Evolutionary conservation across 2,113 vertebrate genomes (phyloP), one percentile per base, ranked within the genome.

Genomic region (Telmatochromis sp.): DNA sequence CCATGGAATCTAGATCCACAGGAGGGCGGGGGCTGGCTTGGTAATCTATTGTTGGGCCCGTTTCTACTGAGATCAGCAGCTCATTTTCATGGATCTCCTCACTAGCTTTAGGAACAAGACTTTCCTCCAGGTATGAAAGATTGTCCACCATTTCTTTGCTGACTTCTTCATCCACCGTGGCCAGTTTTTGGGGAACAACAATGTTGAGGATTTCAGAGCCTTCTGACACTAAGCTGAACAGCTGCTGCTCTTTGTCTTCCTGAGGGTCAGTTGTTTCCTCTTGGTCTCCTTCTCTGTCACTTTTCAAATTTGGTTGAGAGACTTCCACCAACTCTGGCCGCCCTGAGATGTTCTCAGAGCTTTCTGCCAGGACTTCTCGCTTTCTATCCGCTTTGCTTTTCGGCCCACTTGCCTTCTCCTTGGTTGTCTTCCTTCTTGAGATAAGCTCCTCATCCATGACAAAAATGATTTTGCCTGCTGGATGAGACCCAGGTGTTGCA

Each of bases 151-250:
- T 97, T 70, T 95, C 94, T 79, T 95, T 96, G 91, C 98, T 98
- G 94, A 97, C 98, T 91, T 99, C 98, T 93, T 98, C 97, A 82
- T 99, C 98, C 88, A 97, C 95, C 2, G 97, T 97, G 47, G 92
- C 96, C 91, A 98, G 90, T 90, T 96, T 94, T 6, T 94, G 95
- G 21, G 98, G 97, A 73, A 97, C 97, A 81, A 99, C 93, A 92
- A 99, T 98, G 93, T 99, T 99, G 51, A 98, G 89, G 95, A 98
- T 99, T 93, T 99, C 97, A 35, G 97, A 98, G 58, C 98, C 97
- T 92, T 99, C 98, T 7, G 97, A 98, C 88, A 99, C 97, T 0
- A 98, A 97, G 40, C 96, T 96, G 89, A 98, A 98, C 14, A 97
- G 88, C 45, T 94, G 95, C 92, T 97, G 98, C 68, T 98, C 95